phyloP scores from a whole-genome alignment of 1,140 invertebrate species.

The Mesaphorura yosii region DNA sequence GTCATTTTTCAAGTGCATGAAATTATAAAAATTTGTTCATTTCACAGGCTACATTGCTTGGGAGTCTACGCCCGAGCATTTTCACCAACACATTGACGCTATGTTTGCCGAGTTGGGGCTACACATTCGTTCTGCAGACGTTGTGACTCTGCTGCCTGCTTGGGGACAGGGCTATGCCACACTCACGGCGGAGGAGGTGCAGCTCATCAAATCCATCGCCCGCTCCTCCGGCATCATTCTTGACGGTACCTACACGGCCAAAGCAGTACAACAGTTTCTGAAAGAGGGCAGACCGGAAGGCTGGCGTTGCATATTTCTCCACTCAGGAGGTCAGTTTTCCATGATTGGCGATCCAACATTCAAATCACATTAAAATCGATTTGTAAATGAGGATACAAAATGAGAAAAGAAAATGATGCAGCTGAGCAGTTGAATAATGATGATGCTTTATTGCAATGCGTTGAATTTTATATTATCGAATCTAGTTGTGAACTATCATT shows the following conservation, averaged over 20 bases:
- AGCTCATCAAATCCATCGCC: background rate
- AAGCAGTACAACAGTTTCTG: background rate
- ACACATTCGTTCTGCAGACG: background rate
- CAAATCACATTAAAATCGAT: background rate
- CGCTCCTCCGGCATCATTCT: background rate
- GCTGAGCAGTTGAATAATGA: no score
- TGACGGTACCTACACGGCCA: background rate
- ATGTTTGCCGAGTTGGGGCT: background rate
- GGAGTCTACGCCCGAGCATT: background rate
- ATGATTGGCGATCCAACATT: background rate
- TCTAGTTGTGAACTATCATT: no score
- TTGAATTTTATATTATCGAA: no score
- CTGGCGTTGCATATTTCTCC: background rate
- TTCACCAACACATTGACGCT: background rate
- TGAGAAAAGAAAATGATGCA: no score
- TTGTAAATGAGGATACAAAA: no score
- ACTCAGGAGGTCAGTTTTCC: background rate
- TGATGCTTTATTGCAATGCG: no score
- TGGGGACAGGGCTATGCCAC: background rate
- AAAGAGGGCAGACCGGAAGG: background rate
- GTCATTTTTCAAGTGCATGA: no score
- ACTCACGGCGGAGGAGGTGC: background rate
- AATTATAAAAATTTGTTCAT: no score
- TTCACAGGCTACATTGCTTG: slow-evolving; percentile 8
- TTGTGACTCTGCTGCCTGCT: background rate